These are phyloP conservation scores for Orthonevra nobilis DNA, from an alignment of 2,888 invertebrate genomes.

Conservation along the genomic window DNA sequence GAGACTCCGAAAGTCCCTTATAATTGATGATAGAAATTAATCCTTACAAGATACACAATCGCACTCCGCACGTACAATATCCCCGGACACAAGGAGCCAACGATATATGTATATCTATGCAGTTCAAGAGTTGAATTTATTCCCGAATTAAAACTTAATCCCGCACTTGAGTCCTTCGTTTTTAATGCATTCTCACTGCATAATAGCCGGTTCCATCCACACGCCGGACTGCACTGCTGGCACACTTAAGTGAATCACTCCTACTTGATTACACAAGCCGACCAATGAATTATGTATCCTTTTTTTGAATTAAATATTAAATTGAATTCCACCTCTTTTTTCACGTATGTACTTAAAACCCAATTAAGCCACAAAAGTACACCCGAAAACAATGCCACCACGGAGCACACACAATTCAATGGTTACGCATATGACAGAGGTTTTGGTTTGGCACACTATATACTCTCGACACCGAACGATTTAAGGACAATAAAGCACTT, in stretches of 20 bases:
- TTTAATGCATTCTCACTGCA: conserved; percentile 9
- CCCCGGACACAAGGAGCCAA: not conserved
- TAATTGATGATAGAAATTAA: conserved; percentile 66
- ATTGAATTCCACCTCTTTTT: too few species aligned
- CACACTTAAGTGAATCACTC: conserved; percentile 10
- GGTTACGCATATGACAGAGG: conserved; percentile 6
- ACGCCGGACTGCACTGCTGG: conserved; percentile 7
- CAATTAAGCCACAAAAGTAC: conserved; percentile 8
- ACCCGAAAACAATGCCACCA: not conserved
- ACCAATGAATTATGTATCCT: conserved; percentile 10
- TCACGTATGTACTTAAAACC: too few species aligned
- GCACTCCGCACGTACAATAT: not conserved
- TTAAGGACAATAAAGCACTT: conserved; percentile 1
- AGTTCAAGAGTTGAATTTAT: conserved; percentile 24
- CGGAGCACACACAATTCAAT: not conserved
- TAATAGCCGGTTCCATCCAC: not conserved
- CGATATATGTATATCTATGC: conserved; percentile 17
- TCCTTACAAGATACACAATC: conserved; percentile 36
- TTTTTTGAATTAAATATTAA: conserved; percentile 16
- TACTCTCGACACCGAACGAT: not conserved
- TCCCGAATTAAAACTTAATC: conserved; percentile 12
- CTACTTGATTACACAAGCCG: not conserved
- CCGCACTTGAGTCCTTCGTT: conserved; percentile 20
- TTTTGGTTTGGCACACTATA: not conserved
- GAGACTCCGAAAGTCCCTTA: conserved; percentile 57